phyloP scores from a whole-genome alignment of 92 coral and sea anemone genomes.

The Paragorgia papillata region DNA sequence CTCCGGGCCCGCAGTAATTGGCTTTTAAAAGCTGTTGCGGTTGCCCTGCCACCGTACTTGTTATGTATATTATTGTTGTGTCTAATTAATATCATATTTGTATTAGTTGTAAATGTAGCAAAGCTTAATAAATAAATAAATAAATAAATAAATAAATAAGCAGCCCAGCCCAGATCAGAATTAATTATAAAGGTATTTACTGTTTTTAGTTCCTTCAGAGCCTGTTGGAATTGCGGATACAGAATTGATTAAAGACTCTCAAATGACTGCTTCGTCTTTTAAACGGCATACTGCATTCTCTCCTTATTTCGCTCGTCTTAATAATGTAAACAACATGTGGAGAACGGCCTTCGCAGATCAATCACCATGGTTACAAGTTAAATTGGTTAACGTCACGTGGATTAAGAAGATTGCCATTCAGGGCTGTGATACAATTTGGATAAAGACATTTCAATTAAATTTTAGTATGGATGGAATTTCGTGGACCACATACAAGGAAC shows the following conservation, averaged over 20 bases:
- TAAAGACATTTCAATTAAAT: not conserved
- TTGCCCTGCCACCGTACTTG: too few relatives aligned
- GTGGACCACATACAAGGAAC: slow-evolving; percentile 8
- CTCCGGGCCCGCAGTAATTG: too few relatives aligned
- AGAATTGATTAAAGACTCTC: slow-evolving; percentile 13
- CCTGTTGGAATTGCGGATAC: slow-evolving; percentile 21
- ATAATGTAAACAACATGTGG: not conserved
- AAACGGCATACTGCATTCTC: not conserved
- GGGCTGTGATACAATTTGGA: not conserved
- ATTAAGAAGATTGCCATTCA: not conserved
- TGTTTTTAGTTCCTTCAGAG: slow-evolving; percentile 28
- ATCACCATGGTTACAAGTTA: slow-evolving; percentile 28
- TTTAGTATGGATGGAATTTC: slow-evolving; percentile 8
- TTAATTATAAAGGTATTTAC: too few relatives aligned
- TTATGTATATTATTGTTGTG: too few relatives aligned
- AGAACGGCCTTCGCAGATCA: not conserved
- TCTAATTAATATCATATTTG: too few relatives aligned
- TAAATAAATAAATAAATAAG: too few relatives aligned
- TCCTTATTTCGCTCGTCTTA: slow-evolving; percentile 15
- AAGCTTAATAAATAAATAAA: too few relatives aligned
- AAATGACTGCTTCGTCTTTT: slow-evolving; percentile 29
- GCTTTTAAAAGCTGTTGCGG: too few relatives aligned
- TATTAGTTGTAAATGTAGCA: too few relatives aligned
- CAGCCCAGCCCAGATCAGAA: too few relatives aligned
- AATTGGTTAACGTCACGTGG: not conserved